Evolutionary conservation across 2,113 vertebrate genomes (phyloP).

Genomic region (Polypterus bichir): DNA sequence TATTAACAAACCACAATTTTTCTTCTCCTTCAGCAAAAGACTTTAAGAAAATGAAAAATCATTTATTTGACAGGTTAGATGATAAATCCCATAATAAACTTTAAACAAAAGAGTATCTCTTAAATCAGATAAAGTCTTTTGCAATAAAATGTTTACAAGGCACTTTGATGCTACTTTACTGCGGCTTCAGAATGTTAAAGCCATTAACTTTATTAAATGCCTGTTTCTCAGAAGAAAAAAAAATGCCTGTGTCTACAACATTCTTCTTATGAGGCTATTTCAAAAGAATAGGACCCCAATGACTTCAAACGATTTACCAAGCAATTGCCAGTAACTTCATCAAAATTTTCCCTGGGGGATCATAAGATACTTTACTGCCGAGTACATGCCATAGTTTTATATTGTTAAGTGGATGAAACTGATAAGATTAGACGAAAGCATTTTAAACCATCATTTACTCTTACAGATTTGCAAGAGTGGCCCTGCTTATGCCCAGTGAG

Average conservation of each 20-base stretch:
- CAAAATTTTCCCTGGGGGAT: constrained; percentile 40
- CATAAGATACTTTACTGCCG: constrained; percentile 35
- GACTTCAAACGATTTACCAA: constrained; percentile 31
- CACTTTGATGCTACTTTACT: constrained; percentile 18
- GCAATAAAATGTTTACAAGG: constrained; percentile 12
- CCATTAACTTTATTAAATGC: constrained; percentile 26
- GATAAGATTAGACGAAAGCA: constrained; percentile 56
- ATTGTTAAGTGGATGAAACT: constrained; percentile 60
- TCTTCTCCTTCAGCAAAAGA: not conserved
- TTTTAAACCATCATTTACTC: constrained; percentile 57
- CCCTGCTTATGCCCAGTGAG: constrained; percentile 44
- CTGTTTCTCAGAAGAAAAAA: constrained; percentile 16
- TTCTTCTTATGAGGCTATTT: constrained; percentile 46
- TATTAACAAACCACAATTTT: constrained; percentile 24
- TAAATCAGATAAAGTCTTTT: constrained; percentile 13
- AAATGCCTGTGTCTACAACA: constrained; percentile 21
- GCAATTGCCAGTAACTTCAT: constrained; percentile 37
- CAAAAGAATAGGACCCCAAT: constrained; percentile 43
- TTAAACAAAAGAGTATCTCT: constrained; percentile 13
- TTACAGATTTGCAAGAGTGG: constrained; percentile 39
- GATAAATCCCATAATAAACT: constrained; percentile 17
- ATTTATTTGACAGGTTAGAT: constrained; percentile 19
- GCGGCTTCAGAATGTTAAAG: constrained; percentile 10
- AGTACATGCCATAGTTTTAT: constrained; percentile 30
- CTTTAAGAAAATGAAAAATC: constrained; percentile 16